phyloP scores from a whole-genome alignment of 1,140 invertebrate genomes.

The Lycorma delicatula region DNA sequence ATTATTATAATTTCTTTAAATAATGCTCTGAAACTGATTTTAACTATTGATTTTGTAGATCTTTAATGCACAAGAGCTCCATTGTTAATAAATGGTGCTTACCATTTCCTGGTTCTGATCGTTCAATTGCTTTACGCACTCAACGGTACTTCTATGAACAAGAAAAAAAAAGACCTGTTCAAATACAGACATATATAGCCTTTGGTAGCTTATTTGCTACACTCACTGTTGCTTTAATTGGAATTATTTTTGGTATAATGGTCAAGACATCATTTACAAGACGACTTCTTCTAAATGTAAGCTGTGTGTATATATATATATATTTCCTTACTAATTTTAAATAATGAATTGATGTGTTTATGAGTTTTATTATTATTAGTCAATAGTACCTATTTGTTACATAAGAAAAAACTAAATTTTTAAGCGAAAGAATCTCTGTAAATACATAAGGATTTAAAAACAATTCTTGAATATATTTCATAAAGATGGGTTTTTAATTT shows the following conservation, averaged over 20 bases:
- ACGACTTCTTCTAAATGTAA: slow-evolving; percentile 53
- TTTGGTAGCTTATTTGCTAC: slow-evolving; percentile 41
- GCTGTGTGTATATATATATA: slow-evolving; percentile 19
- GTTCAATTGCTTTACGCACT: slow-evolving; percentile 63
- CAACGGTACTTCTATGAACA: slow-evolving; percentile 62
- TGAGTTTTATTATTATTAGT: too few species aligned
- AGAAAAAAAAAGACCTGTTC: slow-evolving; percentile 59
- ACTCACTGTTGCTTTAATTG: slow-evolving; percentile 45
- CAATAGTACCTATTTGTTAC: too few species aligned
- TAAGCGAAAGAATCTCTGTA: too few species aligned
- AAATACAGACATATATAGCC: slow-evolving; percentile 53
- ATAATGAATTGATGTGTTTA: too few species aligned
- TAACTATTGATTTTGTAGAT: slow-evolving; percentile 39
- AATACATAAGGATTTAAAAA: too few species aligned
- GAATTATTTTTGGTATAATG: slow-evolving; percentile 53
- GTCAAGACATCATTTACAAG: slow-evolving; percentile 53
- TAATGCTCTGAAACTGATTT: too few species aligned
- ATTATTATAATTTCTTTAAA: too few species aligned
- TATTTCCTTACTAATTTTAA: too few species aligned
- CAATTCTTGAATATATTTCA: too few species aligned
- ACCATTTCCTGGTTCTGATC: slow-evolving; percentile 72
- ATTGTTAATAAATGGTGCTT: slow-evolving; percentile 58
- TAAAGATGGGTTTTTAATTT: too few species aligned
- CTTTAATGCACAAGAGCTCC: slow-evolving; percentile 50
- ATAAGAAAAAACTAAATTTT: too few species aligned